These are phyloP conservation scores for Dreissena polymorpha DNA, from an alignment of 1,140 invertebrate genomes.

Conservation along the genomic window DNA sequence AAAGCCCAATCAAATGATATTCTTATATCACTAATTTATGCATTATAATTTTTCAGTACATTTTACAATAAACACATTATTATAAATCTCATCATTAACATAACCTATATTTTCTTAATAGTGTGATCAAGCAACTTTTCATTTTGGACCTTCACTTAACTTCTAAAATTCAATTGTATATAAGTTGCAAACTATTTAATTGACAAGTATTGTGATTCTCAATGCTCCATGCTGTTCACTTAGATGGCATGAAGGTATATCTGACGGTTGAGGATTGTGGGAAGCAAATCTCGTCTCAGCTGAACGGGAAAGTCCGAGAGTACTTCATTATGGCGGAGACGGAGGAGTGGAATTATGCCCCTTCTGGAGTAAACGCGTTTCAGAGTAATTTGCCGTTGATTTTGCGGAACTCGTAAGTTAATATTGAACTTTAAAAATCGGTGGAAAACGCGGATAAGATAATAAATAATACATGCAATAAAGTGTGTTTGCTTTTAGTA, in stretches of 20 bases:
- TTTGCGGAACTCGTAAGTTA: background rate
- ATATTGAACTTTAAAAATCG: background rate
- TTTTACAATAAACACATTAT: too few relatives aligned
- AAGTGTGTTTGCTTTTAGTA: background rate
- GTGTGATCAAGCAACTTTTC: too few relatives aligned
- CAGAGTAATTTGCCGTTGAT: background rate
- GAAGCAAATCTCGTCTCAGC: background rate
- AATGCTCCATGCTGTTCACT: background rate
- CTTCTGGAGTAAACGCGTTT: background rate
- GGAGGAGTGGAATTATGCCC: slow-evolving; percentile 13
- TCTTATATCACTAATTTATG: too few relatives aligned
- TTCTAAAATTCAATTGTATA: too few relatives aligned
- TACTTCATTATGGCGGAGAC: background rate
- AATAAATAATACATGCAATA: background rate
- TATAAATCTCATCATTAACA: too few relatives aligned
- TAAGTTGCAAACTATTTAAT: too few relatives aligned
- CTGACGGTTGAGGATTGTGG: background rate
- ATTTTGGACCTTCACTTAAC: too few relatives aligned
- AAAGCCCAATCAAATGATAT: too few relatives aligned
- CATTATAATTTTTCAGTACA: too few relatives aligned
- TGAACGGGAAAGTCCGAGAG: background rate
- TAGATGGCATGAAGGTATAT: slow-evolving; percentile 11
- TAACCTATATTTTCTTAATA: too few relatives aligned
- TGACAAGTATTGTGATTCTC: too few relatives aligned
- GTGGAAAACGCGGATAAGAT: background rate